These are phyloP conservation scores for Cheilinus undulatus DNA, from an alignment of 2,113 vertebrate genomes.

Conservation along the genomic window DNA sequence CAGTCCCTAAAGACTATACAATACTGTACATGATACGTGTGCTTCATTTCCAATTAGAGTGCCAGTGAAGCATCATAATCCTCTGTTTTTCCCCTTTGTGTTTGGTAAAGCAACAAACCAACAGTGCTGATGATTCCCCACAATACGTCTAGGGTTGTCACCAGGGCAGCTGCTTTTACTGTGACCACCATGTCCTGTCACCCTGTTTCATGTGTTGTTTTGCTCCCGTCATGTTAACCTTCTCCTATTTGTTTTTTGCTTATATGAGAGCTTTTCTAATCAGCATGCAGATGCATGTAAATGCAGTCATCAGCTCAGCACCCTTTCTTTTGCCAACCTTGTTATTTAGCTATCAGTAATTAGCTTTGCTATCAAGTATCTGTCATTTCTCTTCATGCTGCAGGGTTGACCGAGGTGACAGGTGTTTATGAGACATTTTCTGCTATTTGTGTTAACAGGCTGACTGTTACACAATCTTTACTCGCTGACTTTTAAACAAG, in stretches of 20 bases:
- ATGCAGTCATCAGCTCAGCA: constrained; percentile 62
- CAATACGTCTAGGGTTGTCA: too few species aligned
- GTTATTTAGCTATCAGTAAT: constrained; percentile 72
- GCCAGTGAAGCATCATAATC: too few species aligned
- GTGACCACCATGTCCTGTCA: neutral
- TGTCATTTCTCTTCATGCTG: constrained; percentile 51
- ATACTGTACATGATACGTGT: neutral
- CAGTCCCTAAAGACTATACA: neutral
- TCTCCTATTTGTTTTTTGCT: neutral
- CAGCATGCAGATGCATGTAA: constrained; percentile 82
- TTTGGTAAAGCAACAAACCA: neutral
- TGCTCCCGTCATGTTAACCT: neutral
- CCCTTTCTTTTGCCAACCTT: constrained; percentile 61
- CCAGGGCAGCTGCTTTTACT: constrained; percentile 27
- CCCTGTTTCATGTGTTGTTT: constrained; percentile 4
- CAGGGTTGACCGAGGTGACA: constrained; percentile 49
- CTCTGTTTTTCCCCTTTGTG: neutral
- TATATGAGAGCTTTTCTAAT: constrained; percentile 64
- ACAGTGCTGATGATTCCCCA: neutral
- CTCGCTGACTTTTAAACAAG: constrained; percentile 52
- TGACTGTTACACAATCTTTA: constrained; percentile 12
- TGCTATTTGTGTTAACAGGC: constrained; percentile 43
- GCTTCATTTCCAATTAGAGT: too few species aligned
- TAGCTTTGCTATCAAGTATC: constrained; percentile 62
- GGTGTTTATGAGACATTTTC: constrained; percentile 53